Conservation (phyloP, 2,797 vertebrate species). For the Sebastolobus alascanus region DNA sequence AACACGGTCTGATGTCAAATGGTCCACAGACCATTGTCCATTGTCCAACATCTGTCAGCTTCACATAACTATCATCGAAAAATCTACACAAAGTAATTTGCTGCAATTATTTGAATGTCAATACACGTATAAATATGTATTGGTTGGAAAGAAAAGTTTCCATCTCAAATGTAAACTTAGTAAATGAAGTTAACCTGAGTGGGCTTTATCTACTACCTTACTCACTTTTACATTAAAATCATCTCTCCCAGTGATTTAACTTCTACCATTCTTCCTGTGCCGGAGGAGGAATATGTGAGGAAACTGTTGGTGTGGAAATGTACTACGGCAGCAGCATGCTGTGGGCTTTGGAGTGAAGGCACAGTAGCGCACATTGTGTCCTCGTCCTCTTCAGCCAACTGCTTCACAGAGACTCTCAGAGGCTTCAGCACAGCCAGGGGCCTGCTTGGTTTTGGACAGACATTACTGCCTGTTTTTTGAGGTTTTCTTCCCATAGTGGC, state of each 20-base stretch:
- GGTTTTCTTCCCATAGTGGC: conserved; percentile 26
- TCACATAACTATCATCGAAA: not conserved
- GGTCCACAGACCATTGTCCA: not conserved
- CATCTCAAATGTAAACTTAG: not conserved
- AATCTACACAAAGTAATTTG: not conserved
- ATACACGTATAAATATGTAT: not conserved
- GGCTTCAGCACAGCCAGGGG: conserved; percentile 51
- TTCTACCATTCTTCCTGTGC: not conserved
- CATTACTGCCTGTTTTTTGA: conserved; percentile 46
- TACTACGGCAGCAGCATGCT: conserved; percentile 46
- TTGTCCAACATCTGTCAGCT: not conserved
- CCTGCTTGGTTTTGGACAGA: conserved; percentile 60
- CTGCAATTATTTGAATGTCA: not conserved
- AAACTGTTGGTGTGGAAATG: conserved; percentile 57
- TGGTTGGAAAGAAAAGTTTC: not conserved
- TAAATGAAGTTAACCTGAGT: not conserved
- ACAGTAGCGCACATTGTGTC: conserved; percentile 71
- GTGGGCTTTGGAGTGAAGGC: conserved; percentile 52
- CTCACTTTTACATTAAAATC: not conserved
- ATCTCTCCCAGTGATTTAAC: conserved; percentile 25
- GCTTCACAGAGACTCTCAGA: conserved; percentile 66
- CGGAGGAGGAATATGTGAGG: conserved; percentile 30
- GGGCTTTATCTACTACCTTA: not conserved
- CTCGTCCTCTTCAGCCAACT: conserved; percentile 57
- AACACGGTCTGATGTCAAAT: not conserved